Percentiles rank a stretch among this genome's conserved stretches.
phyloP scores from a whole-genome alignment of 2,113 vertebrate species.

The Himantopus leucocephalus region DNA sequence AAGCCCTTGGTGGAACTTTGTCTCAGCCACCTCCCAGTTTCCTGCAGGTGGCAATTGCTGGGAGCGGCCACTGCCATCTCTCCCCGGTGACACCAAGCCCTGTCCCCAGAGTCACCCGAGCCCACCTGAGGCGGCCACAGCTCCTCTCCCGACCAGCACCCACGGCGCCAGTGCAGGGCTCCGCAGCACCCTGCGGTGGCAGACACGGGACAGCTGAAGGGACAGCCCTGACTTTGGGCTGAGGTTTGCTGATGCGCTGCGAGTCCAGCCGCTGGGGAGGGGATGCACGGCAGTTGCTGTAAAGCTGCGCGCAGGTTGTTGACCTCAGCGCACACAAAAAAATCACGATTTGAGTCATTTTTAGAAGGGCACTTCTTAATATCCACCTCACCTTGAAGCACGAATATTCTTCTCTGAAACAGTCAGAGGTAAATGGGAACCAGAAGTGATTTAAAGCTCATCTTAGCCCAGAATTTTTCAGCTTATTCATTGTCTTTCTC shows the following conservation, averaged over 20 bases:
- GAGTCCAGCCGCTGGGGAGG: too few species aligned
- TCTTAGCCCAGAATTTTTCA: constrained; percentile 37
- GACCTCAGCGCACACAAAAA: background rate
- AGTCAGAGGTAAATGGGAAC: constrained; percentile 13
- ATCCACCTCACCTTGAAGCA: background rate
- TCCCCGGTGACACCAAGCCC: background rate
- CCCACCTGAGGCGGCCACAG: rapidly evolving
- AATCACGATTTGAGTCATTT: rapidly evolving
- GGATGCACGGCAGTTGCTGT: rapidly evolving
- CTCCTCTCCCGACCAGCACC: rapidly evolving
- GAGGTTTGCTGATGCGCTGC: rapidly evolving
- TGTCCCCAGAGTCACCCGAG: background rate
- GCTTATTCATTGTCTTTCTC: constrained; percentile 56
- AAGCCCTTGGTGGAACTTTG: background rate
- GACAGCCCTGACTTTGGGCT: background rate
- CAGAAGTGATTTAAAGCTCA: constrained; percentile 51
- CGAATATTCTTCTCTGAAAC: background rate
- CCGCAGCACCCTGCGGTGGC: rapidly evolving
- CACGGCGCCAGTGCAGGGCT: background rate
- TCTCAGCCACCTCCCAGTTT: background rate
- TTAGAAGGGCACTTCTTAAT: background rate
- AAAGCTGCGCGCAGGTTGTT: rapidly evolving
- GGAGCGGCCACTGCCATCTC: rapidly evolving
- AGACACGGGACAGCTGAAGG: rapidly evolving
- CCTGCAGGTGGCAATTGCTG: background rate